Evolutionary conservation across 2,113 vertebrate species (phyloP), one percentile per base, ranked within the genome.

Genomic region (Trematomus loennbergii): DNA sequence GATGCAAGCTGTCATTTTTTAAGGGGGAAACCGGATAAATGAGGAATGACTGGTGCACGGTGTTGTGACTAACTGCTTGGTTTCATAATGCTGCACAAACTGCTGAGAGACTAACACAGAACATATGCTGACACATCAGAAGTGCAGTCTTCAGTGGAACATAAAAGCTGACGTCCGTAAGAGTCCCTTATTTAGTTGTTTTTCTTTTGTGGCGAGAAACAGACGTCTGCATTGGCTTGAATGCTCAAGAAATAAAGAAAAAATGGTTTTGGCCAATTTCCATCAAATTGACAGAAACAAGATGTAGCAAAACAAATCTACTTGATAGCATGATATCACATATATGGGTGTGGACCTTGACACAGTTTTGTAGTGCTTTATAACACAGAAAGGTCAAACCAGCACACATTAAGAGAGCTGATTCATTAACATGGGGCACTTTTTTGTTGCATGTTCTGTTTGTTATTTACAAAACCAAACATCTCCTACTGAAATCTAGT

Each of bases 121-220:
- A 88, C 93, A 92, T 93, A 90, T 92, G 91, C 81, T 78, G 11
- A 82, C 86, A 82, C 86, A 88, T 89, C 79, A 87, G 77, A 91
- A 74, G 71, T 52, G 71, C 78, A 69, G 81, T 88, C 68, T 80
- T 67, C 9, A 48, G 63, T 79, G 68, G 75, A 81, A 90, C 71
- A 88, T 73, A 64, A 75, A 87, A 82, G 52, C 45, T 61, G 78
- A 84, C 76, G 86, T 84, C 78, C 81, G 78, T 78, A 22, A 49
- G 67, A 80, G 77, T 81, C 82, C 25, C 49, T 69, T 74, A 64
- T 86, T 83, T 78, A 40, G 50, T 83, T 67, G 50, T 52, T 16
- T 29, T 66, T 69, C 49, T 60, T 58, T 45, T 75, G 71, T 74
- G 25, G 61, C 62, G 40, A 25, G 67, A 84, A 71, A 71, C 66